Evolutionary conservation across 2,888 invertebrate genomes (phyloP), one percentile per base, ranked within the genome.

Genomic region (Plagodis pulveraria): DNA sequence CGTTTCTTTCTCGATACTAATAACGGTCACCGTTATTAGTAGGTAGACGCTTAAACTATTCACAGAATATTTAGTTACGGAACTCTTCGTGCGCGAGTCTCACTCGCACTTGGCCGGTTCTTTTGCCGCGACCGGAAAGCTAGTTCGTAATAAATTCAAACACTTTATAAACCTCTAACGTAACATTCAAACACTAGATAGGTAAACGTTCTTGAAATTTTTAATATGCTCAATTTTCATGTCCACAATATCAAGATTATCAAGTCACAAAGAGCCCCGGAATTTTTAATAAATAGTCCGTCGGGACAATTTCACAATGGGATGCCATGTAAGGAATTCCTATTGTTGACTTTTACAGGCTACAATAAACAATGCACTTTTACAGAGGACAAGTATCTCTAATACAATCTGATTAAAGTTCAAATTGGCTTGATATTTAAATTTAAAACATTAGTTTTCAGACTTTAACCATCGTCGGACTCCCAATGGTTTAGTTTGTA

Each of bases 261-360:
- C 50, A 58, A 67, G 73, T 67, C 63, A 57, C 50, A 58, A 67
- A 72, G 72, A 72, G 71, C 62, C 63, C 64, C 49, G 84, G 86
- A 84, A 85, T 85, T 85, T 85, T 86, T 85, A 86, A 81, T 80
- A 81, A 82, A 12, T 76, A 75, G 74, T 70, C 64, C 66, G 66
- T 65, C 65, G 70, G 72, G 70, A 75, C 72, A 72, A 75, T 77
- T 82, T 82, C 74, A 83, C 84, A 84, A 84, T 81, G 71, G 79
- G 59, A 70, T 63, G 72, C 74, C 73, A 77, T 73, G 79, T 73
- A 56, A 71, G 76, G 83, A 80, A 81, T 83, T 74, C 62, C 80
- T 71, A 82, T 85, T 86, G 84, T 85, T 81, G 78, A 80, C 73
- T 70, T 80, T 77, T 73, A 61, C 71, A 61, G 64, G n/a, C n/a